These are phyloP conservation scores for Philopotamus ludificatus DNA, from an alignment of 1,140 invertebrate species.

Conservation along the genomic window DNA sequence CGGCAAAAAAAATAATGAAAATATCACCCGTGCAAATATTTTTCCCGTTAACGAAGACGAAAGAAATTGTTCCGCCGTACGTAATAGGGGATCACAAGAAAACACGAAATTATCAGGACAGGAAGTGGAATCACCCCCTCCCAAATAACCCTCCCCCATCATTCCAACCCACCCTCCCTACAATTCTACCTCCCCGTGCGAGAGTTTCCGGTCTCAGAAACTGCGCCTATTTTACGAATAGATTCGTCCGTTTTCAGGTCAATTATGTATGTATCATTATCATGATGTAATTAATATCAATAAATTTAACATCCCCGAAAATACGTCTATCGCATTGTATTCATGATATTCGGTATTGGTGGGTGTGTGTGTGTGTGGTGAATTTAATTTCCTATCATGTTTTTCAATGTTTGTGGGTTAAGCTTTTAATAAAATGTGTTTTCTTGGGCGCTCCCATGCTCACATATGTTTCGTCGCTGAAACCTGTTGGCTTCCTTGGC, in stretches of 20 bases:
- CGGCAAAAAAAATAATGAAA: no score
- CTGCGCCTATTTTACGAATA: no score
- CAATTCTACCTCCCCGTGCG: slow-evolving; percentile 1
- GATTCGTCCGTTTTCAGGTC: slow-evolving; percentile 5
- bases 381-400: slow-evolving; percentile 21
- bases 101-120: slow-evolving; percentile 25
- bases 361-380: slow-evolving; percentile 7
- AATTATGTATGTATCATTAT: no score
- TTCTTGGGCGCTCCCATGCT: slow-evolving; percentile 3
- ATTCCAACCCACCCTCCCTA: no score
- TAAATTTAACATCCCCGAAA: no score
- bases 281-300: no score
- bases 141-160: no score
- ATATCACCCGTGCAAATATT: no score
- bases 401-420: slow-evolving; percentile 17
- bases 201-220: slow-evolving; percentile 23
- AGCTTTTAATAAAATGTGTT: slow-evolving; percentile 29
- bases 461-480: slow-evolving; percentile 32
- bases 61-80: slow-evolving; percentile 29
- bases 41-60: slow-evolving; percentile 17
- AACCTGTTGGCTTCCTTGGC: slow-evolving; percentile 38
- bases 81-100: slow-evolving; percentile 1
- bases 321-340: no score
- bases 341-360: no score
- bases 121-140: no score